A percentile compares a stretch with the other conserved stretches of the same genome.
Conservation (phyloP, 2,113 vertebrate species). For the Hippolais icterina region DNA sequence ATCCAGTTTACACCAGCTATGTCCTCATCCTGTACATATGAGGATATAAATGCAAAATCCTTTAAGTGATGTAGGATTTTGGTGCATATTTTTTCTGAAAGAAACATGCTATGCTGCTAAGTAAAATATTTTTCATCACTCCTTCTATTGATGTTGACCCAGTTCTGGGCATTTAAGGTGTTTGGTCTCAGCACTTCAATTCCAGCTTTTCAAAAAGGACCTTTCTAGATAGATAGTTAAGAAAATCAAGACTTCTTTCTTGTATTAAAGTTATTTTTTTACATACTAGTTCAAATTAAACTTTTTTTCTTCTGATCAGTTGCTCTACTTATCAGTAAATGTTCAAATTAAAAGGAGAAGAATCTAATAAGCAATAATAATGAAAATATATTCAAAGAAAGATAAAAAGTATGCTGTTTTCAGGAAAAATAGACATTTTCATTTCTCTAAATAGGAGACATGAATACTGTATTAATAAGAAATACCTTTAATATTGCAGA, state of each 20-base stretch:
- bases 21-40: neutral
- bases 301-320: neutral
- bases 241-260: neutral
- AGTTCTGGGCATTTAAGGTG: neutral
- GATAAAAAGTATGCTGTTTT: neutral
- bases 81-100: neutral
- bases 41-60: constrained; percentile 3
- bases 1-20: neutral
- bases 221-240: neutral
- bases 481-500: neutral
- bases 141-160: neutral
- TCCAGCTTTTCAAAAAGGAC: neutral
- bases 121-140: neutral
- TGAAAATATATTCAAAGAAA: neutral
- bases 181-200: neutral
- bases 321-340: neutral
- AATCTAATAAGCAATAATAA: neutral
- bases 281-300: neutral
- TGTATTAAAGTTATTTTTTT: neutral
- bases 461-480: neutral
- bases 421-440: neutral
- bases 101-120: neutral
- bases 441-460: neutral
- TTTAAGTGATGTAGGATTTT: neutral
- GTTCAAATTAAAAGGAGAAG: neutral